Base-by-base conservation (phyloP, 2,888 invertebrate species). In the Scaptomyza tumidula region DNA sequence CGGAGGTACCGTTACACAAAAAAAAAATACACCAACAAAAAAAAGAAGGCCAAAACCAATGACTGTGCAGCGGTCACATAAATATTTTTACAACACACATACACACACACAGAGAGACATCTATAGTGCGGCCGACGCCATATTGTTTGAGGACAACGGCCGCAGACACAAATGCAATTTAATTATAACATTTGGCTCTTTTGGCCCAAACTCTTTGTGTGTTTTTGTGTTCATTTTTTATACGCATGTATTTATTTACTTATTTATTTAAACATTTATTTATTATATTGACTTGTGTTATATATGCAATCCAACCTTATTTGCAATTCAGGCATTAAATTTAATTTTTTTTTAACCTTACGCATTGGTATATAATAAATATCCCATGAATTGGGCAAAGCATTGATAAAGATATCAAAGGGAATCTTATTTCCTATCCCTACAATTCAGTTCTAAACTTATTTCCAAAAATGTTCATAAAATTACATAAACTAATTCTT, bases 121-220 rank as follows among this genome's bases (percentile, higher is more conserved):
- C 24, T 24, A 24, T 54, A 53, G 57, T 31, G 61, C 9, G n/a
- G 31, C 37, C 13, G 71, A 56, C 88, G 88, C 88, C 83, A 83
- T 87, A 87, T 83, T 86, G 86, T 77, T 75, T 71, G 46, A 60
- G 75, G 24, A 63, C 64, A 62, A 55, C 67, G 72, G 72, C 85
- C 76, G 75, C 89, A 84, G 83, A 85, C 76, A 52, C 70, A 72
- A 73, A 73, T 63, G 78, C 76, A 73, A 81, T 81, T 87, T 87
- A 89, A 86, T 89, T 86, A 86, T 89, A 83, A 88, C 74, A 88
- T 87, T 86, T 73, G 74, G 53, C 77, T 73, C 71, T 76, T 73
- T 76, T 37, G 71, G 31, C 58, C 60, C 44, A 43, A 58, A 49
- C 33, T 46, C 53, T 31, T 37, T 63, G 19, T 19, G 19, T 19